Evolutionary conservation across 1,140 invertebrate species (phyloP), one percentile per base, ranked within the genome.

Genomic region (Diachasma alloeum): DNA sequence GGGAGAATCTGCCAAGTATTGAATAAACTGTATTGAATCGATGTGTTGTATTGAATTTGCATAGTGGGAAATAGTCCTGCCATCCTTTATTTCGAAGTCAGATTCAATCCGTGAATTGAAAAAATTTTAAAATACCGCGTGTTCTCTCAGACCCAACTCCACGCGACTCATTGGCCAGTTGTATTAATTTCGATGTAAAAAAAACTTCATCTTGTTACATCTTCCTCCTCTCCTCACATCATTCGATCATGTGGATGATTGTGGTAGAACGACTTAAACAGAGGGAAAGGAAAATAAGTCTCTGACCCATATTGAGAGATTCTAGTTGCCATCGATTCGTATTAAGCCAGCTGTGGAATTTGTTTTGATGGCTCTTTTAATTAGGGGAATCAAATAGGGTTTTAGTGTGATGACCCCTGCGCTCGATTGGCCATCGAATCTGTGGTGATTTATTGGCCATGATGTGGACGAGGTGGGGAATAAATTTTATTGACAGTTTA

Each of bases 331-430:
- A 72, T 53, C 24, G 46, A 4, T 72, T 36, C 15, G n/a, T 59
- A n/a, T 26, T 17, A 17, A 1, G 17, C 5, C 36, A 48, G 22
- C 71, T 72, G 26, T 66, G 31, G 53, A 63, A 73, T 73, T 66
- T 73, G 31, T 73, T 73, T 73, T 73, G 53, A 63, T 73, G 53
- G 26, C 26, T 39, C 72, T 39, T 63, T 73, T 73, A 63, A 73
- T 63, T 63, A 56, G 15, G 46, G 10, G 26, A 73, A 73, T 36
- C 24, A 37, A 73, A 63, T 11, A 10, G 24, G 66, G 36, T 68
- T 68, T 68, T 39, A 24, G 48, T 36, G 15, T 37, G 24, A 53
- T 53, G 24, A 36, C 31, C 17, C 48, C 71, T 59, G 44, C 59
- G 48, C 24, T 63, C 19, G 10, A 63, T 63, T 56, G 15, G 48